Conservation (phyloP, 2,797 vertebrate species). For the Gouania willdenowi region DNA sequence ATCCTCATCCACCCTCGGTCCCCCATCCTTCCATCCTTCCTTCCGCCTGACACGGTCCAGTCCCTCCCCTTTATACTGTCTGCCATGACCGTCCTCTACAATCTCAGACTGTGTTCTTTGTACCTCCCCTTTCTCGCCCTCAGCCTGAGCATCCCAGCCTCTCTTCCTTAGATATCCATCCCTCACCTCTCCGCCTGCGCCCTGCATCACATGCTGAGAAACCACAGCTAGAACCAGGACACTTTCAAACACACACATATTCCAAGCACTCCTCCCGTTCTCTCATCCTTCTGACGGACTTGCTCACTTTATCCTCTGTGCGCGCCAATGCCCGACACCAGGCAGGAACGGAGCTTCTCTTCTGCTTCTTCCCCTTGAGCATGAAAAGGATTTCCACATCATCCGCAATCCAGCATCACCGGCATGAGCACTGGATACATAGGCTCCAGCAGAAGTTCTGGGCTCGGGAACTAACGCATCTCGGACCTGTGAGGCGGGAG, state of each 20-base stretch:
- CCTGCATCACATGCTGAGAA: slow-evolving; percentile 47
- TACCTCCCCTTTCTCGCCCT: slow-evolving; percentile 77
- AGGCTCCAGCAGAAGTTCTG: slow-evolving; percentile 79
- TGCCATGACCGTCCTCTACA: slow-evolving; percentile 71
- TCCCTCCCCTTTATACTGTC: slow-evolving; percentile 74
- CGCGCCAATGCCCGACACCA: slow-evolving; percentile 79
- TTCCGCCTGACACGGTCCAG: slow-evolving; percentile 56
- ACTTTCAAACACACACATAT: slow-evolving; percentile 59
- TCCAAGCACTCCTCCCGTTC: slow-evolving; percentile 35
- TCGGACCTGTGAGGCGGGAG: slow-evolving; percentile 71
- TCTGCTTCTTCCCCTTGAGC: slow-evolving; percentile 85
- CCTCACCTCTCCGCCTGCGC: slow-evolving; percentile 63
- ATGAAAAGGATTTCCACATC: slow-evolving; percentile 94
- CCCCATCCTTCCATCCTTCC: slow-evolving; percentile 44
- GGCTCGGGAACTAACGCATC: slow-evolving; percentile 71
- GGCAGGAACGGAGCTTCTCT: slow-evolving; percentile 82
- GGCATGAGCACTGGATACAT: slow-evolving; percentile 77
- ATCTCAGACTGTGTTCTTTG: slow-evolving; percentile 71
- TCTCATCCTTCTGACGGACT: slow-evolving; percentile 57
- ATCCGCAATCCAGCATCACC: slow-evolving; percentile 83
- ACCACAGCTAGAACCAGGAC: slow-evolving; percentile 40
- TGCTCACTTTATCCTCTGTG: slow-evolving; percentile 57
- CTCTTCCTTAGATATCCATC: slow-evolving; percentile 65
- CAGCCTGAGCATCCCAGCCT: slow-evolving; percentile 64
- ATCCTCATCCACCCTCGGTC: slow-evolving; percentile 44